Percentiles rank a stretch among this genome's conserved stretches.
phyloP scores from a whole-genome alignment of 1,140 invertebrate species.

The Elymnias hypermnestra region DNA sequence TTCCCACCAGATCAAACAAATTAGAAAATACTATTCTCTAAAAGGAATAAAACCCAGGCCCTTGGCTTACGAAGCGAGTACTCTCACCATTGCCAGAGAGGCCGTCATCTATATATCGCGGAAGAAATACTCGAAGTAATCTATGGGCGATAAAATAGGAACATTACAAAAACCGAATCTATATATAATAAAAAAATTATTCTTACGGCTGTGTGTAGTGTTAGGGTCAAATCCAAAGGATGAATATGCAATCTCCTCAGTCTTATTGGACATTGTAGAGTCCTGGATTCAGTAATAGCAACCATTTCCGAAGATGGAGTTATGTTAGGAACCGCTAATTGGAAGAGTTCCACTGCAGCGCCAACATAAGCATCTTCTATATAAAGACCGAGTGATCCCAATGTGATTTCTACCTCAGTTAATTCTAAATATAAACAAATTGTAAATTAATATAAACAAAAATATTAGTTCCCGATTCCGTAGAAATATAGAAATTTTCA shows the following conservation, averaged over 20 bases:
- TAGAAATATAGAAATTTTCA: no score
- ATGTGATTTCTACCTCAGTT: conserved; percentile 36
- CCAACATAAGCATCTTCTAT: conserved; percentile 52
- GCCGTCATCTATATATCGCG: no score
- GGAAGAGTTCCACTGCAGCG: conserved; percentile 29
- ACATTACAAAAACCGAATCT: no score
- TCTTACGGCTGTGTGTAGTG: conserved; percentile 56
- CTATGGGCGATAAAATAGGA: no score
- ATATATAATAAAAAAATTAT: conserved; percentile 1
- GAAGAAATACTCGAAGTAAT: no score
- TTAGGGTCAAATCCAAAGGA: conserved; percentile 47
- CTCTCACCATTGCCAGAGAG: no score
- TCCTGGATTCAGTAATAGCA: conserved; percentile 19
- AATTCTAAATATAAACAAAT: conserved; percentile 28
- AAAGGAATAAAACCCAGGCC: no score
- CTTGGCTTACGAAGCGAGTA: no score
- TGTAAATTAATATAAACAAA: conserved; percentile 1
- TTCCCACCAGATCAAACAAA: no score
- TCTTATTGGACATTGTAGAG: conserved; percentile 18
- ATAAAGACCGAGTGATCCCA: conserved; percentile 50
- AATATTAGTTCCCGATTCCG: no score
- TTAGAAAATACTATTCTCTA: no score
- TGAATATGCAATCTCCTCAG: conserved; percentile 36
- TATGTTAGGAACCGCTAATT: conserved; percentile 15
- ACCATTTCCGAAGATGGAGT: conserved; percentile 10